phyloP scores from a whole-genome alignment of 2,888 invertebrate species.

The Dryomyza anilis region DNA sequence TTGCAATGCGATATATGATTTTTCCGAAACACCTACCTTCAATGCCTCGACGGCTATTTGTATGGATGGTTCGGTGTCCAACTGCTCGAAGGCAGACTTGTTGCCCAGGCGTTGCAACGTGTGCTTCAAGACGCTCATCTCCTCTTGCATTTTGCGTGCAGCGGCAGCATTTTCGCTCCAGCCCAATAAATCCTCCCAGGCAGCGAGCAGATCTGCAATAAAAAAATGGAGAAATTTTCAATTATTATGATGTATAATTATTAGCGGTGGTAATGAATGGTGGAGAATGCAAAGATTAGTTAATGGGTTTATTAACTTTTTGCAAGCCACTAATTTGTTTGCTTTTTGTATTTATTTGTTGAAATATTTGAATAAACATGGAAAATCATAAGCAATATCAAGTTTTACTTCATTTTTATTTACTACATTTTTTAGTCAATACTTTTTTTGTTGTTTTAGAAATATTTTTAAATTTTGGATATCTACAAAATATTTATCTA shows the following conservation, averaged over 20 bases:
- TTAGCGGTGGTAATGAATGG: neutral
- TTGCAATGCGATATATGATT: neutral
- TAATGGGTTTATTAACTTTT: constrained; percentile 2
- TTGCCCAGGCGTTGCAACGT: constrained; percentile 57
- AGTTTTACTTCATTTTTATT: too few relatives aligned
- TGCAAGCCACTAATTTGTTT: too few relatives aligned
- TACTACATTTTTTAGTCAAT: too few relatives aligned
- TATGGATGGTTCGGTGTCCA: constrained; percentile 61
- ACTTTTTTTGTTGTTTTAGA: too few relatives aligned
- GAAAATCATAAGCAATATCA: too few relatives aligned
- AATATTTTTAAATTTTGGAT: too few relatives aligned
- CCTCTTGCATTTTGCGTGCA: constrained; percentile 61
- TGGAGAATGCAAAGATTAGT: constrained; percentile 24
- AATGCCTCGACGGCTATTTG: constrained; percentile 60
- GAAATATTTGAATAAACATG: too few relatives aligned
- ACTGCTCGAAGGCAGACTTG: constrained; percentile 52
- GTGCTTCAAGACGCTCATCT: constrained; percentile 60
- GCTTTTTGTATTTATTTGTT: too few relatives aligned
- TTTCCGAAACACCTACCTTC: constrained; percentile 47
- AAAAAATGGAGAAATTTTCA: constrained; percentile 20
- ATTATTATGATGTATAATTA: constrained; percentile 1
- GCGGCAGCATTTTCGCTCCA: constrained; percentile 62
- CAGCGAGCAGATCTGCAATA: constrained; percentile 59
- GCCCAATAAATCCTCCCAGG: constrained; percentile 60
- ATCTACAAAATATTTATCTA: too few relatives aligned